Evolutionary conservation across 2,797 vertebrate species (phyloP).

Genomic region (Zenarchopterus dispar): DNA sequence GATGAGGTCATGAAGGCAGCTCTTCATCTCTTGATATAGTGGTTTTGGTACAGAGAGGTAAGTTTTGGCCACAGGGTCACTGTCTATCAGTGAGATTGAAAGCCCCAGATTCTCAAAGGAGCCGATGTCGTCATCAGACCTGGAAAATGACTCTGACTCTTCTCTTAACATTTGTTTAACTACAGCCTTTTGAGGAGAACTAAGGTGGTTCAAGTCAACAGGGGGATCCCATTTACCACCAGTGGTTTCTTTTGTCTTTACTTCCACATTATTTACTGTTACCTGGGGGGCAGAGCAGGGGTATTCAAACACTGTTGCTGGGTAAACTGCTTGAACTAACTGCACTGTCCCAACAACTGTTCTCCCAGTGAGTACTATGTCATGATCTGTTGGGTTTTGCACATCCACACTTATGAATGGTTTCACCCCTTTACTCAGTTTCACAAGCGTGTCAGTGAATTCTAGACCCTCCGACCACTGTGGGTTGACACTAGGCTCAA

Average conservation of each 20-base stretch:
- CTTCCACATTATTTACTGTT: neutral
- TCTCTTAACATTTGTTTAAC: conserved; percentile 8
- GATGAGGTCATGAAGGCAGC: too few relatives aligned
- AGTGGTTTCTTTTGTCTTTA: neutral
- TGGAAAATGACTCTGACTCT: neutral
- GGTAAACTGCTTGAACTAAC: conserved; percentile 1
- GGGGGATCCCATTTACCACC: neutral
- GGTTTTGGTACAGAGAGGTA: too few relatives aligned
- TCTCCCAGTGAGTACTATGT: neutral
- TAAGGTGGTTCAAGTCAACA: neutral
- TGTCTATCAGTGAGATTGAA: too few relatives aligned
- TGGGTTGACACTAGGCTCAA: neutral
- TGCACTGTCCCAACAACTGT: neutral
- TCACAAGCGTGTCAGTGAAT: neutral
- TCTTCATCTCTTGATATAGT: too few relatives aligned
- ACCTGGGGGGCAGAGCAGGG: neutral
- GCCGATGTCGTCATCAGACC: too few relatives aligned
- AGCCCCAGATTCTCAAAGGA: too few relatives aligned
- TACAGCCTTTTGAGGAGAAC: neutral
- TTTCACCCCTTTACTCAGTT: neutral
- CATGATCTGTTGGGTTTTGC: conserved; percentile 1
- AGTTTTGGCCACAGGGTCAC: too few relatives aligned
- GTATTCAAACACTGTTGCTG: neutral
- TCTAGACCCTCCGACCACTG: neutral
- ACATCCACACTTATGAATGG: conserved; percentile 5